phyloP scores from a whole-genome alignment of 2,888 invertebrate genomes.

The Microctonus aethiopoides region DNA sequence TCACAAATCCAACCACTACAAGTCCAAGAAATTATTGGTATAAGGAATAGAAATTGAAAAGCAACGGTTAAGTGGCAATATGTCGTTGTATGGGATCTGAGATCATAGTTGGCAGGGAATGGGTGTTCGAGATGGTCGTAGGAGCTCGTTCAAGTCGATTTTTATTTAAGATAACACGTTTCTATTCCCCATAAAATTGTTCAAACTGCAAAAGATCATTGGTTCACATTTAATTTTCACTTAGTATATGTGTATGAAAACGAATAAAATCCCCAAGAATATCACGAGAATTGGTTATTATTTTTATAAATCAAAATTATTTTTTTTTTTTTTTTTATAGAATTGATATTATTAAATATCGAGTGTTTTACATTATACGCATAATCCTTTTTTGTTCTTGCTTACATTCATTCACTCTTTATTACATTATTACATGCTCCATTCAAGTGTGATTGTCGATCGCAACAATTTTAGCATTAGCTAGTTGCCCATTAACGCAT shows the following conservation, averaged over 20 bases:
- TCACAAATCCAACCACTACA: slow-evolving; percentile 1
- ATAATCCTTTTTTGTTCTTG: too few species aligned
- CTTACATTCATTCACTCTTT: neutral
- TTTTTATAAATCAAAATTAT: neutral
- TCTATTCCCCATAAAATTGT: neutral
- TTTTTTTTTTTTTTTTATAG: neutral
- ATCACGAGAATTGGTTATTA: too few species aligned
- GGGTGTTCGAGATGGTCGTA: neutral
- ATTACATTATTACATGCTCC: neutral
- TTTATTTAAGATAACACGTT: neutral
- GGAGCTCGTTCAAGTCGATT: neutral
- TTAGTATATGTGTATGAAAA: neutral
- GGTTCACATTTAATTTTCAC: neutral
- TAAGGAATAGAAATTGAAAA: slow-evolving; percentile 24
- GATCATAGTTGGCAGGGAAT: slow-evolving; percentile 4
- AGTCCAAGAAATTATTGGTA: neutral
- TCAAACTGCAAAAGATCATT: neutral
- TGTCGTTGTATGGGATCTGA: slow-evolving; percentile 22
- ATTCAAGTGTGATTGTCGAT: slow-evolving; percentile 9
- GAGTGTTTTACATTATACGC: neutral
- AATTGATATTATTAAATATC: neutral
- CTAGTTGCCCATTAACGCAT: slow-evolving; percentile 13
- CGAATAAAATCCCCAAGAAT: neutral
- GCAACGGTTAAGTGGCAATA: slow-evolving; percentile 33
- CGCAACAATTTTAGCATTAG: slow-evolving; percentile 16